Evolutionary conservation across 64 coral and sea anemone species (phyloP).

Genomic region (Actinia equina): DNA sequence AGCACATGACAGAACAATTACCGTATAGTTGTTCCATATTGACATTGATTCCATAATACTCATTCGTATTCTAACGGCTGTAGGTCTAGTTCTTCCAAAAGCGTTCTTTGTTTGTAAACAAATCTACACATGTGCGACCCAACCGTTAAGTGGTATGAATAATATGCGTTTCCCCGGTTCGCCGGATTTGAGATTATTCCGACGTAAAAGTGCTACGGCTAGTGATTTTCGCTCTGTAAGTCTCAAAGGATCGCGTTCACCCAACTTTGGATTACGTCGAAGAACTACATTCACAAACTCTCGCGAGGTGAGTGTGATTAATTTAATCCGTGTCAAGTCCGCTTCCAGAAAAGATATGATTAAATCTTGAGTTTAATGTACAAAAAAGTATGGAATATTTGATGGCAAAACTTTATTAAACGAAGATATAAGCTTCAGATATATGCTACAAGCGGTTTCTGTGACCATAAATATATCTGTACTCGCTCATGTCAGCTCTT

Average conservation of each 20-base stretch:
- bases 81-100: background rate
- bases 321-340: background rate
- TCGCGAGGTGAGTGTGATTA: background rate
- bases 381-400: background rate
- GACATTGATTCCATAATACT: background rate
- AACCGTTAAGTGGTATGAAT: conserved; percentile 14
- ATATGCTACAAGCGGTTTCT: background rate
- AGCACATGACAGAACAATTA: background rate
- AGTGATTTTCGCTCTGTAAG: conserved; percentile 31
- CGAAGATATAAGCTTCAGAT: background rate
- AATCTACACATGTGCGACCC: background rate
- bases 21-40: background rate
- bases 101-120: conserved; percentile 17
- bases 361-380: background rate
- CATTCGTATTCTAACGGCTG: background rate
- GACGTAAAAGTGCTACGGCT: background rate
- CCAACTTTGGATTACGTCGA: conserved; percentile 11
- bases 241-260: conserved; percentile 6
- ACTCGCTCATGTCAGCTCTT: background rate
- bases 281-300: conserved; percentile 7
- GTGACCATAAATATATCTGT: background rate
- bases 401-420: background rate
- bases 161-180: conserved; percentile 27
- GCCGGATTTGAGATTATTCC: conserved; percentile 39
- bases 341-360: background rate